Conservation (phyloP, 2,113 vertebrate genomes). For the Romanogobio albipinnatus region DNA sequence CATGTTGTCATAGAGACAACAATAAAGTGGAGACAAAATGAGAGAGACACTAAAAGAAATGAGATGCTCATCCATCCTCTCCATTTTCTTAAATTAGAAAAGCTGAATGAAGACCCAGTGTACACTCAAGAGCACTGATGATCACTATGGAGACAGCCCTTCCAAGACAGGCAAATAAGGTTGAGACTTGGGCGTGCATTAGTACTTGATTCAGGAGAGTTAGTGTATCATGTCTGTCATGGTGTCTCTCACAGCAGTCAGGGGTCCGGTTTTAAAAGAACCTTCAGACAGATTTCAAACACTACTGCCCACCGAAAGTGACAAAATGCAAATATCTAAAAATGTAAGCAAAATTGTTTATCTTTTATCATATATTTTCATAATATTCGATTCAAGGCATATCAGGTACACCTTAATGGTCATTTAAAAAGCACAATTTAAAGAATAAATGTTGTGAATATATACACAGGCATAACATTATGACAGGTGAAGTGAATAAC, state of each 20-base stretch:
- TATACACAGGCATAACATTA: too few relatives aligned
- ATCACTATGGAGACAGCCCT: conserved; percentile 30
- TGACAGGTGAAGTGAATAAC: too few relatives aligned
- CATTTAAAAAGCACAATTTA: too few relatives aligned
- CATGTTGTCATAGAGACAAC: conserved; percentile 4
- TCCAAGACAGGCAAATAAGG: background rate
- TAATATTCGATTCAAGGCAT: too few relatives aligned
- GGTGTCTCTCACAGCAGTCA: background rate
- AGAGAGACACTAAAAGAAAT: conserved; percentile 10
- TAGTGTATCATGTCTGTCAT: background rate
- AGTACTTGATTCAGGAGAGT: conserved; percentile 10
- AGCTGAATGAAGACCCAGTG: background rate
- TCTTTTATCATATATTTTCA: background rate
- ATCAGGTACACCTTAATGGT: too few relatives aligned
- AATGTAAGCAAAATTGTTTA: background rate
- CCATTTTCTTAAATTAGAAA: conserved; percentile 1
- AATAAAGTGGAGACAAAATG: background rate
- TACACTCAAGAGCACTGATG: conserved; percentile 21
- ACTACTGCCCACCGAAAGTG: background rate
- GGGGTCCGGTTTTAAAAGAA: background rate
- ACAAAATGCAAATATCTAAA: background rate
- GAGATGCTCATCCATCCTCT: background rate
- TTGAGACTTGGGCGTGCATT: conserved; percentile 1
- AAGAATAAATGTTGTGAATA: too few relatives aligned
- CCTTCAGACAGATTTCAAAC: background rate